phyloP scores from a whole-genome alignment of 2,797 vertebrate genomes.

The Chromis chromis region DNA sequence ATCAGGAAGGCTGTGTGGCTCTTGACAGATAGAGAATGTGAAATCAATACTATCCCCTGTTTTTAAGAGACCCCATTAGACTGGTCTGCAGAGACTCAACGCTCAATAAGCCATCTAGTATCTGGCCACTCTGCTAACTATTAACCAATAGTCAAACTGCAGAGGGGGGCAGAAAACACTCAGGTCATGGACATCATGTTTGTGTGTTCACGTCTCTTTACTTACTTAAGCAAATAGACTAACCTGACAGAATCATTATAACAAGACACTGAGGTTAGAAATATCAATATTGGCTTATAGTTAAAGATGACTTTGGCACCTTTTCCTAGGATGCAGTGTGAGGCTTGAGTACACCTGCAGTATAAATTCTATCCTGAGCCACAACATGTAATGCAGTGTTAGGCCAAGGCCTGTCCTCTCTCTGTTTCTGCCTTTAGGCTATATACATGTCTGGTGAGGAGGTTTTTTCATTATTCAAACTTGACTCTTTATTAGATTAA shows the following conservation, averaged over 20 bases:
- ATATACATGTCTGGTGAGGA: background rate
- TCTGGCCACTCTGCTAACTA: conserved; percentile 51
- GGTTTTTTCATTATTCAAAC: background rate
- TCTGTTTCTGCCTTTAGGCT: conserved; percentile 68
- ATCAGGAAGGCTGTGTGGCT: background rate
- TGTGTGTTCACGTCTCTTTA: conserved; percentile 51
- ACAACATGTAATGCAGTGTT: background rate
- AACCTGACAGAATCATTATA: conserved; percentile 36
- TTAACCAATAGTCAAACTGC: conserved; percentile 54
- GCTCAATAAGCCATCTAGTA: conserved; percentile 32
- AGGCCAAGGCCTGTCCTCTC: conserved; percentile 4
- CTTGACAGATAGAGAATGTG: conserved; percentile 2
- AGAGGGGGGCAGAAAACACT: conserved; percentile 9
- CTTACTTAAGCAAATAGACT: conserved; percentile 23
- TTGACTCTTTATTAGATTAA: background rate
- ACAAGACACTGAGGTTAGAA: background rate
- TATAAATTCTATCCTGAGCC: background rate
- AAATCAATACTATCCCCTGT: conserved; percentile 27
- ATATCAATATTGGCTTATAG: background rate
- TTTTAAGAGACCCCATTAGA: conserved; percentile 10
- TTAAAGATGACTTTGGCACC: background rate
- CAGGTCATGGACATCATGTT: conserved; percentile 26
- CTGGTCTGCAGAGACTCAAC: background rate
- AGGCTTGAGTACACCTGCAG: background rate
- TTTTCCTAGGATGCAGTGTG: background rate